A percentile compares a stretch with the other conserved stretches of the same genome.
phyloP scores from a whole-genome alignment of 1,140 invertebrate genomes.

The Oedothorax gibbosus region DNA sequence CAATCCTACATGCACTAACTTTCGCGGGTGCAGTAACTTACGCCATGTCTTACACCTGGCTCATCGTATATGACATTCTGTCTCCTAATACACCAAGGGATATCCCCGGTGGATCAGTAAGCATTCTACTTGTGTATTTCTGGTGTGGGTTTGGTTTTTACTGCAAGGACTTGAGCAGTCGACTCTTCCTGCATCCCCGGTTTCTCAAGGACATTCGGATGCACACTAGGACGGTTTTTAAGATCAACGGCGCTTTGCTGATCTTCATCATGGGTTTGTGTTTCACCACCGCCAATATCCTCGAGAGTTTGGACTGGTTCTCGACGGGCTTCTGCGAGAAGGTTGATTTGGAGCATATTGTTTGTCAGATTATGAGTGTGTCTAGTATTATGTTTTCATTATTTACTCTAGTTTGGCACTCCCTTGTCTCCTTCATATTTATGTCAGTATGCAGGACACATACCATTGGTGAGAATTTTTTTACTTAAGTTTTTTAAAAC shows the following conservation, averaged over 20 bases:
- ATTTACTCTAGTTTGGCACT: constrained; percentile 68
- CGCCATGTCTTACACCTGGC: constrained; percentile 63
- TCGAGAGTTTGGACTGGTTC: constrained; percentile 63
- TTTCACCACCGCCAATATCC: constrained; percentile 64
- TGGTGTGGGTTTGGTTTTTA: constrained; percentile 65
- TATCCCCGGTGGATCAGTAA: constrained; percentile 66
- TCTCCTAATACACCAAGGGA: constrained; percentile 66
- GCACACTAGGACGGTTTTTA: constrained; percentile 69
- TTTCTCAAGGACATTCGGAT: constrained; percentile 69
- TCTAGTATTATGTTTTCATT: constrained; percentile 66
- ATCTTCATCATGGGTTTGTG: constrained; percentile 64
- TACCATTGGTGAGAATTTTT: constrained; percentile 68
- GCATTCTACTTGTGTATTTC: constrained; percentile 66
- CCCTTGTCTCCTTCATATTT: constrained; percentile 68
- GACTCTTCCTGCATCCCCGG: constrained; percentile 67
- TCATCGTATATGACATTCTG: constrained; percentile 67
- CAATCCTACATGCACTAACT: constrained; percentile 67
- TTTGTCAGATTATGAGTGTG: constrained; percentile 67
- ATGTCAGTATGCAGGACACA: constrained; percentile 70
- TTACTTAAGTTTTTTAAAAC: background rate
- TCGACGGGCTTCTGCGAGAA: constrained; percentile 64
- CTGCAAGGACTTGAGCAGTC: constrained; percentile 50
- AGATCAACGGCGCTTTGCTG: constrained; percentile 66
- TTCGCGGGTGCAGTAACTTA: constrained; percentile 61
- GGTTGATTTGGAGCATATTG: constrained; percentile 64